Evolutionary conservation across 2,888 invertebrate genomes (phyloP).

Genomic region (Asteroscopus sphinx): DNA sequence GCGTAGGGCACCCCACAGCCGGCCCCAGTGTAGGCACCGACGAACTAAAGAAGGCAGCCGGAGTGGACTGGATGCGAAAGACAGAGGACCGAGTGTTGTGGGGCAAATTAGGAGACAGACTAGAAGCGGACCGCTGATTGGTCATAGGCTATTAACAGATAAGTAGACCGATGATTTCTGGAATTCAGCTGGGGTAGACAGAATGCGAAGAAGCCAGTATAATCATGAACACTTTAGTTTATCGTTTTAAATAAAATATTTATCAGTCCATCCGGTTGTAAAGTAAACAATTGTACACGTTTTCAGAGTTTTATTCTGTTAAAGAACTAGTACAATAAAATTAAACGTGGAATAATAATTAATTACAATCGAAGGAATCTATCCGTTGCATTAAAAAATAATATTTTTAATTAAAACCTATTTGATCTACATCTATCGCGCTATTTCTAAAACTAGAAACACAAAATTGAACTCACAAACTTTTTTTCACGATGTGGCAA

Average conservation of each 20-base stretch:
- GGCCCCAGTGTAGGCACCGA: no score
- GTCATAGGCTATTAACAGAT: no score
- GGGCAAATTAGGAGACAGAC: no score
- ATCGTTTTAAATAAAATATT: background rate
- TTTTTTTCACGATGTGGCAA: constrained; percentile 47
- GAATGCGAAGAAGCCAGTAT: background rate
- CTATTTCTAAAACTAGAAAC: constrained; percentile 29
- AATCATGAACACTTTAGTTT: background rate
- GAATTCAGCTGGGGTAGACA: no score
- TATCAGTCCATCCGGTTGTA: constrained; percentile 40
- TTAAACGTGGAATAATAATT: constrained; percentile 7
- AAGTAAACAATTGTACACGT: constrained; percentile 10
- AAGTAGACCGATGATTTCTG: no score
- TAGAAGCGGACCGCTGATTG: no score
- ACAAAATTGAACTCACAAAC: constrained; percentile 41
- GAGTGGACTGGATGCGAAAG: no score
- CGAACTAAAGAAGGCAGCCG: no score
- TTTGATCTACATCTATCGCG: constrained; percentile 15
- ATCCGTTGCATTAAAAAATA: constrained; percentile 8
- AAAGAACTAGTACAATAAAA: constrained; percentile 5
- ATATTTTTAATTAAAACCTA: constrained; percentile 12
- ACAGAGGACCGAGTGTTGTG: no score
- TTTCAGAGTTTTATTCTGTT: constrained; percentile 7
- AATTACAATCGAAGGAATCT: constrained; percentile 1
- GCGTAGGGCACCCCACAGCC: no score